Evolutionary conservation across 2,797 vertebrate genomes (phyloP).

Genomic region (Argyrosomus regius): DNA sequence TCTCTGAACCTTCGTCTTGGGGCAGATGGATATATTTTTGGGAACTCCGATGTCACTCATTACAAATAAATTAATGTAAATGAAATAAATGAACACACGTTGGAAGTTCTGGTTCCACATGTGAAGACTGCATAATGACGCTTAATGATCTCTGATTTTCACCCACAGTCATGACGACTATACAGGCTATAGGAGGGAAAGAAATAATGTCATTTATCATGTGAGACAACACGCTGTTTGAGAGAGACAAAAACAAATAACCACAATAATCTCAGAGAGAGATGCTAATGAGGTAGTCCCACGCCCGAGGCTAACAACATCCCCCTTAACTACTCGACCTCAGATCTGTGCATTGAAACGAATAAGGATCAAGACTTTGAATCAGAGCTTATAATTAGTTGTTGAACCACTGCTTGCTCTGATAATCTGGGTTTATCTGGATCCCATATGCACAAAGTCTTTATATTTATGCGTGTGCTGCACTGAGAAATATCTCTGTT

Average conservation of each 20-base stretch:
- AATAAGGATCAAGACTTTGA: constrained; percentile 33
- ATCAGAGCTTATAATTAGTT: constrained; percentile 53
- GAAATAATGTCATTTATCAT: constrained; percentile 17
- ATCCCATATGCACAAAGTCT: constrained; percentile 44
- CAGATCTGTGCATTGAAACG: constrained; percentile 22
- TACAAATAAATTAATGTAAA: background rate
- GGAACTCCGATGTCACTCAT: background rate
- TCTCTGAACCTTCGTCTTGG: background rate
- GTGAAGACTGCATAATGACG: background rate
- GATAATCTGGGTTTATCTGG: constrained; percentile 66
- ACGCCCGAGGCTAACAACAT: constrained; percentile 7
- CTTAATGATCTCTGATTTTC: constrained; percentile 14
- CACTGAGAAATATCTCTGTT: constrained; percentile 23
- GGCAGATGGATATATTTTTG: no score
- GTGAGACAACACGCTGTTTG: constrained; percentile 17
- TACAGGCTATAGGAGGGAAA: background rate
- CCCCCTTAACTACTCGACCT: constrained; percentile 15
- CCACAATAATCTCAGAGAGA: constrained; percentile 21
- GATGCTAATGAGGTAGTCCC: constrained; percentile 44
- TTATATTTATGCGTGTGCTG: constrained; percentile 26
- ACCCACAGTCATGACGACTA: background rate
- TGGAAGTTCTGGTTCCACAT: background rate
- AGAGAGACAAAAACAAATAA: constrained; percentile 48
- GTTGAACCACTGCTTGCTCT: constrained; percentile 40
- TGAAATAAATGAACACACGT: background rate